Evolutionary conservation across 2,888 invertebrate species (phyloP).

Genomic region (Nymphalis c-album): DNA sequence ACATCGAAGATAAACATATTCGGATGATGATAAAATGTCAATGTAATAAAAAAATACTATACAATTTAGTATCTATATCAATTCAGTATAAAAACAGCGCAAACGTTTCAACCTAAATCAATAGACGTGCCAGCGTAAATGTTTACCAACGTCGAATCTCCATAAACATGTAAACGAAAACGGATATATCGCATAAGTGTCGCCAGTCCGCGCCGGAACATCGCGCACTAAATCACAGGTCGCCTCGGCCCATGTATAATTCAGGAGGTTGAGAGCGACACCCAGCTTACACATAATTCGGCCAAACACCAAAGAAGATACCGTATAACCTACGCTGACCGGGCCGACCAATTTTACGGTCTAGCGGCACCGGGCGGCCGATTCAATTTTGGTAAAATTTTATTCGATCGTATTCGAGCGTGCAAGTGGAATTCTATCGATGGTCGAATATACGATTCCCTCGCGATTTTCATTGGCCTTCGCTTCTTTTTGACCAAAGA

Average conservation of each 20-base stretch:
- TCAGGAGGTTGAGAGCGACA: slow-evolving; percentile 68
- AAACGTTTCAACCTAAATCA: slow-evolving; percentile 21
- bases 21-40: background rate
- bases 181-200: slow-evolving; percentile 65
- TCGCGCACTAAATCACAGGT: slow-evolving; percentile 72
- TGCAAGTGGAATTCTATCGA: slow-evolving; percentile 72
- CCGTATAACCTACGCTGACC: slow-evolving; percentile 55
- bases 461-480: slow-evolving; percentile 54
- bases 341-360: slow-evolving; percentile 77
- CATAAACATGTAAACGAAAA: slow-evolving; percentile 57
- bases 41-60: background rate
- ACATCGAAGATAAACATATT: background rate
- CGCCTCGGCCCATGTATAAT: slow-evolving; percentile 71
- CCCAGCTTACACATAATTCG: slow-evolving; percentile 64
- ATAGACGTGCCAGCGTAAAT: slow-evolving; percentile 13
- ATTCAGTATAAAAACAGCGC: slow-evolving; percentile 9
- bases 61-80: background rate
- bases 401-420: slow-evolving; percentile 72
- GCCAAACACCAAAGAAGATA: slow-evolving; percentile 68
- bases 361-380: slow-evolving; percentile 67
- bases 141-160: slow-evolving; percentile 23
- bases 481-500: slow-evolving; percentile 44
- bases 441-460: slow-evolving; percentile 54
- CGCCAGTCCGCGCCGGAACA: slow-evolving; percentile 55
- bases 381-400: slow-evolving; percentile 80